Evolutionary conservation across 1,140 invertebrate genomes (phyloP).

Genomic region (Bombus impatiens): DNA sequence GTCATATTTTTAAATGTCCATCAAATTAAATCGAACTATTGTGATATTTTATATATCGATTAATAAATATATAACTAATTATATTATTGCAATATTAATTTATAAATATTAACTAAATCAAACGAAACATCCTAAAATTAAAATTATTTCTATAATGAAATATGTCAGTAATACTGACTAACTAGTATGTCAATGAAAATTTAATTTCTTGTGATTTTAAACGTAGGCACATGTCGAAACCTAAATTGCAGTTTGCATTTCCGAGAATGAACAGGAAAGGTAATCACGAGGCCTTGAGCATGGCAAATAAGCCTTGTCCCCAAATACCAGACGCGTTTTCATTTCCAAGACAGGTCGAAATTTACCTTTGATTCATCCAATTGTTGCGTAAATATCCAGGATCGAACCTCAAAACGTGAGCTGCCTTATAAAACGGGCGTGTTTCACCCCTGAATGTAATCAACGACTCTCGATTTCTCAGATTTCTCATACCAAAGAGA

Average conservation of each 20-base stretch:
- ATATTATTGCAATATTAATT: no score
- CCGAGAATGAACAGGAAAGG: neutral
- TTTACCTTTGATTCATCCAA: constrained; percentile 63
- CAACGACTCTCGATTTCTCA: constrained; percentile 25
- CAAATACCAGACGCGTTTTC: constrained; percentile 25
- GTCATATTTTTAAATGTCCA: neutral
- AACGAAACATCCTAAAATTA: neutral
- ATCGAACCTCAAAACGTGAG: constrained; percentile 51
- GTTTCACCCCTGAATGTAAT: constrained; percentile 44
- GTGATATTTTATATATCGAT: neutral
- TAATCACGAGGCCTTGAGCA: neutral
- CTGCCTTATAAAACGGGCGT: constrained; percentile 9
- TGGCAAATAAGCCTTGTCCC: constrained; percentile 8
- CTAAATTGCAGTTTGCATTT: neutral
- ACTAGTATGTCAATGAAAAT: neutral
- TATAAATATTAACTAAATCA: neutral
- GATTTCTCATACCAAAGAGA: neutral
- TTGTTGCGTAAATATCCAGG: constrained; percentile 59
- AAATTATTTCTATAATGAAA: neutral
- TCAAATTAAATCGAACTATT: neutral
- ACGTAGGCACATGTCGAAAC: neutral
- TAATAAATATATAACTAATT: neutral
- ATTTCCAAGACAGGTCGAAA: constrained; percentile 14
- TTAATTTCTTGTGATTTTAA: neutral
- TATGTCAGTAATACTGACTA: neutral